Conservation (phyloP, 1,140 invertebrate species). For the Ctenoplectra terminalis region DNA sequence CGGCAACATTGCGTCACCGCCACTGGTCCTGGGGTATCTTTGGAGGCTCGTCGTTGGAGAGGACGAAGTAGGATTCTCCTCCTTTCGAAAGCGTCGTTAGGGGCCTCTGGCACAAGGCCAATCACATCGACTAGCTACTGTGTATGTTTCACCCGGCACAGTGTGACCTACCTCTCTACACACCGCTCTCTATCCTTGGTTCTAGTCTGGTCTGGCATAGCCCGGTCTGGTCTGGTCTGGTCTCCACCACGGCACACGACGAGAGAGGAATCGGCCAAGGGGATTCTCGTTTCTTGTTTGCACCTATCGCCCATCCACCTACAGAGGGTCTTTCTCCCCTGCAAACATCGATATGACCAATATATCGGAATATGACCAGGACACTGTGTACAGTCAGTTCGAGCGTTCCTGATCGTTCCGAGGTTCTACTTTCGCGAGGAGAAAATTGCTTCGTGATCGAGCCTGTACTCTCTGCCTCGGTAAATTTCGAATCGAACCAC, state of each 20-base stretch:
- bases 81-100: conserved; percentile 81
- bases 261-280: conserved; percentile 33
- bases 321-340: conserved; percentile 49
- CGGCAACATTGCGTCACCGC: conserved; percentile 80
- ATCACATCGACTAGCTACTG: conserved; percentile 80
- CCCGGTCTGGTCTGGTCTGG: conserved; percentile 52
- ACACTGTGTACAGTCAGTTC: conserved; percentile 64
- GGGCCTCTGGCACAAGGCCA: conserved; percentile 78
- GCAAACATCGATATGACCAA: conserved; percentile 76
- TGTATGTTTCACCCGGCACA: conserved; percentile 74
- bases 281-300: conserved; percentile 80
- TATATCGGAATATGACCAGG: conserved; percentile 76
- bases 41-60: conserved; percentile 74
- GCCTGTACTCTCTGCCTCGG: neutral
- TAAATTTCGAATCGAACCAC: conserved; percentile 25
- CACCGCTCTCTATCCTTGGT: conserved; percentile 39
- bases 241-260: conserved; percentile 55
- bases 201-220: conserved; percentile 61
- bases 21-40: conserved; percentile 76
- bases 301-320: conserved; percentile 67
- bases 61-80: conserved; percentile 78
- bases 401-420: neutral
- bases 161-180: conserved; percentile 11
- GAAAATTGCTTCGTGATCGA: conserved; percentile 38
- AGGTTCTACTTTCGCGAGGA: conserved; percentile 19